Percentiles rank a stretch among this genome's conserved stretches.
These are phyloP conservation scores for Taphrorychus bicolor DNA, from an alignment of 2,888 invertebrate species.

Conservation along the genomic window DNA sequence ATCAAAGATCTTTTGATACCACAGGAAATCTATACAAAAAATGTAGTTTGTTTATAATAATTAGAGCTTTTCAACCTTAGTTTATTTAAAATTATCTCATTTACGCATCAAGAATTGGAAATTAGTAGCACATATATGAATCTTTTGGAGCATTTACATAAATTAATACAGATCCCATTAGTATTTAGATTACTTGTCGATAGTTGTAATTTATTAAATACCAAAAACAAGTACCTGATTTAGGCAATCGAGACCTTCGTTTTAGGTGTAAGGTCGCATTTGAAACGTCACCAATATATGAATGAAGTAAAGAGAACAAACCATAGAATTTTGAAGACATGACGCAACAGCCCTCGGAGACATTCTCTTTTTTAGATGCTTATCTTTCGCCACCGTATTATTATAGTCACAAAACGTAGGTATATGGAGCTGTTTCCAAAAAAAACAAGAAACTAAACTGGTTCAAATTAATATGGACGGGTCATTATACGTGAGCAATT, in stretches of 20 bases:
- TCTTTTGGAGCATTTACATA: background rate
- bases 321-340: background rate
- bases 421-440: background rate
- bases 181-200: background rate
- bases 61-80: too few relatives aligned
- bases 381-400: background rate
- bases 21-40: too few relatives aligned
- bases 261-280: background rate
- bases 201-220: background rate
- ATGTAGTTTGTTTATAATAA: too few relatives aligned
- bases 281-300: background rate
- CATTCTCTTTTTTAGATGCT: background rate
- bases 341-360: background rate
- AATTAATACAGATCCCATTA: background rate
- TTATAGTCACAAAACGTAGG: background rate
- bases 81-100: too few relatives aligned
- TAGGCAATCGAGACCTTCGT: background rate
- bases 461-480: background rate
- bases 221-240: background rate
- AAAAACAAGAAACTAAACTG: background rate
- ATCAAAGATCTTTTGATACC: too few relatives aligned
- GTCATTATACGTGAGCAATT: background rate
- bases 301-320: too few relatives aligned
- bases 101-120: too few relatives aligned
- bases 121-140: background rate